Conservation (phyloP, 1,140 invertebrate species). For the Drosophila albomicans region DNA sequence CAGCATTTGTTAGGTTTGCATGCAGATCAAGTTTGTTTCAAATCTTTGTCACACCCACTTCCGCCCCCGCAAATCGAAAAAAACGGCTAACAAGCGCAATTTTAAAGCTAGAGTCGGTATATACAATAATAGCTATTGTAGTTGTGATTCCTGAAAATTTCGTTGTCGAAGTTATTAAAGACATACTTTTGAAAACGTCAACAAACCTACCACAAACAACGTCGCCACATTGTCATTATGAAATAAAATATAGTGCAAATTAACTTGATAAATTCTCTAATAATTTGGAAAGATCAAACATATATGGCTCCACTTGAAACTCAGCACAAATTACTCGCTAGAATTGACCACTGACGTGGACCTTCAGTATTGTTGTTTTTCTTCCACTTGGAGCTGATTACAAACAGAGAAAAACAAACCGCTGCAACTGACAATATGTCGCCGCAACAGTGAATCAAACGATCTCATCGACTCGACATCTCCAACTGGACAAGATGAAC, state of each 20-base stretch:
- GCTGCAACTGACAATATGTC: slow-evolving; percentile 36
- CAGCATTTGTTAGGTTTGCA: too few relatives aligned
- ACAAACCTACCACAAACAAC: not conserved
- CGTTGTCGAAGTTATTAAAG: too few relatives aligned
- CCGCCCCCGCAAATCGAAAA: too few relatives aligned
- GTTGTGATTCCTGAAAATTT: too few relatives aligned
- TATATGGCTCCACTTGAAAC: not conserved
- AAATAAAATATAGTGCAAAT: slow-evolving; percentile 10
- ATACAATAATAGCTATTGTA: too few relatives aligned
- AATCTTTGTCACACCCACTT: too few relatives aligned
- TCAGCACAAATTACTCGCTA: not conserved
- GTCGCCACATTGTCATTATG: slow-evolving; percentile 43
- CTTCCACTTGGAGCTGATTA: slow-evolving; percentile 24
- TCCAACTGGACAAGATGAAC: slow-evolving; percentile 12
- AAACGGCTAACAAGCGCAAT: too few relatives aligned
- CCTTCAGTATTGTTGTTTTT: slow-evolving; percentile 32
- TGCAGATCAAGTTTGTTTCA: too few relatives aligned
- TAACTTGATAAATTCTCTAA: not conserved
- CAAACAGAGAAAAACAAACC: not conserved
- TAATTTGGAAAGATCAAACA: not conserved
- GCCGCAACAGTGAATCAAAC: slow-evolving; percentile 14
- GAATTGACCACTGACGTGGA: slow-evolving; percentile 47
- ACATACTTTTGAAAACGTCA: too few relatives aligned
- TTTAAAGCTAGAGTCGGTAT: too few relatives aligned
- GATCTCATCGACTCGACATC: slow-evolving; percentile 5